These are phyloP conservation scores for Entelurus aequoreus DNA, from an alignment of 2,113 vertebrate genomes.

Conservation along the genomic window DNA sequence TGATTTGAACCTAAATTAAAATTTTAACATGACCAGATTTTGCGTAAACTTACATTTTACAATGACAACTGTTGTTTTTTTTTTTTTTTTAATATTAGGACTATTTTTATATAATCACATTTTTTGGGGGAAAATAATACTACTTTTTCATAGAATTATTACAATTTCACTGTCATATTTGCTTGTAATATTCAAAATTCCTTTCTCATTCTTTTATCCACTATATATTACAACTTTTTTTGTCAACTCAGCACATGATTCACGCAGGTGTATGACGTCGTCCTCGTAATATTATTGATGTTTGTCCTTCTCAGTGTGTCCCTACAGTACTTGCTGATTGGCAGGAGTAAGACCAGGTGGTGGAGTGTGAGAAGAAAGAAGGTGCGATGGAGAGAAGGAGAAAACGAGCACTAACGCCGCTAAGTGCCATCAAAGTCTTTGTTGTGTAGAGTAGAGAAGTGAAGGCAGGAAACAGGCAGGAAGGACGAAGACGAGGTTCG, in stretches of 20 bases:
- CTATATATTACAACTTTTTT: no score
- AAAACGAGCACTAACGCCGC: slow-evolving; percentile 29
- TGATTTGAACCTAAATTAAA: no score
- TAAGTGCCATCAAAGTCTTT: slow-evolving; percentile 51
- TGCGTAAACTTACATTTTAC: no score
- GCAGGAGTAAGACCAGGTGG: slow-evolving; percentile 8
- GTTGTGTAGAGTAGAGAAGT: slow-evolving; percentile 35
- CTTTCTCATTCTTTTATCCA: no score
- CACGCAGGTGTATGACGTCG: no score
- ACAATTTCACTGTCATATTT: no score
- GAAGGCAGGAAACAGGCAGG: slow-evolving; percentile 60
- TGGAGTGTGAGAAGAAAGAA: slow-evolving; percentile 31
- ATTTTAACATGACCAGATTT: no score
- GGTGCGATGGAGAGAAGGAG: slow-evolving; percentile 30
- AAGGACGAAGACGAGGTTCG: slow-evolving; percentile 47
- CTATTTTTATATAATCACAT: neutral
- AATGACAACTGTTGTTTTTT: no score
- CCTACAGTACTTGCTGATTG: neutral
- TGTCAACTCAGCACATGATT: no score
- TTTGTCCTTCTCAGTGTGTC: neutral
- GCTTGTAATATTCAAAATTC: no score
- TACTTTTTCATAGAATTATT: no score
- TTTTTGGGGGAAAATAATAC: neutral
- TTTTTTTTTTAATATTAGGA: no score
- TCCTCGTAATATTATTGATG: neutral